Evolutionary conservation across 2,113 vertebrate genomes (phyloP), one percentile per base, ranked within the genome.

Genomic region (Bufo bufo): DNA sequence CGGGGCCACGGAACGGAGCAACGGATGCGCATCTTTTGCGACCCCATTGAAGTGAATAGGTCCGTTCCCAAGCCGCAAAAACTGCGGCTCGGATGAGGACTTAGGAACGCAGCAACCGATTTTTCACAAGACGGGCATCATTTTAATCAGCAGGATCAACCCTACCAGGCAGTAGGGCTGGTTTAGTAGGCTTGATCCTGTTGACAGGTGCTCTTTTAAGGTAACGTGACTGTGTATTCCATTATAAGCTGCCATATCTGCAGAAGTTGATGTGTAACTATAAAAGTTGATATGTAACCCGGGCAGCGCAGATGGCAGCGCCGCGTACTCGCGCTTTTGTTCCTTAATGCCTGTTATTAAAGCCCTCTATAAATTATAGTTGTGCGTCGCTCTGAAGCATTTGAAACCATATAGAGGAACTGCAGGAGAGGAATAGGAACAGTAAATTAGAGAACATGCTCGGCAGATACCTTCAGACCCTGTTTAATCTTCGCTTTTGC

Each of bases 271-370:
- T 54, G 49, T 77, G 49, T 72, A 14, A 72, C 58, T 16, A 61
- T 81, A 81, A 19, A 58, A 61, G 33, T 19, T 12, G 33, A 69
- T 17, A 33, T 72, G 63, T 65, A 3, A n/a, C 33, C 63, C 2
- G 14, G 12, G 23, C 66, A 54, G 82, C 3, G 47, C 82, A 84
- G 20, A 84, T 84, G 65, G 59, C 69, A 45, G 72, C 47, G 52
- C 52, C 52, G 6, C 47, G 19, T 49, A 52, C 3, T 84, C 9
- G 19, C 45, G 45, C 23, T n/a, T 80, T 87, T 87, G 77, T 87
- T 87, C 63, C 43, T 43, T 58, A 74, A 82, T 82, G 78, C 54
- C 63, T 74, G 50, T 87, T 54, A 81, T 87, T 87, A 80, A 80
- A 45, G n/a, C 14, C 61, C 14, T n/a, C 23, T 52, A 79, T 87